Evolutionary conservation across 2,797 vertebrate genomes (phyloP), one percentile per base, ranked within the genome.

Genomic region (Hyperoplus immaculatus): DNA sequence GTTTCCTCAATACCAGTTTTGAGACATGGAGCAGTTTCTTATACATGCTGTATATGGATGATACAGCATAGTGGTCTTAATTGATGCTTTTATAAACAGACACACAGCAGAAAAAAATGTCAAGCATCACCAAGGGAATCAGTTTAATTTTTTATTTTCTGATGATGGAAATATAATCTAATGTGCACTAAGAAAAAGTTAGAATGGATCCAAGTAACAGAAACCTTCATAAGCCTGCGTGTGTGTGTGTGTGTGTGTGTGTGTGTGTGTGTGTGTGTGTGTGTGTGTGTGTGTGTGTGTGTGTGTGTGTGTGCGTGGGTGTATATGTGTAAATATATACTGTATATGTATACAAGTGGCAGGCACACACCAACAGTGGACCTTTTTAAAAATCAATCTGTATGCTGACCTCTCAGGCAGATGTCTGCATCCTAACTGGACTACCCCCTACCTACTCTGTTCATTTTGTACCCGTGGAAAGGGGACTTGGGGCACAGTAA

Each of bases 321-420:
- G 88, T 91, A 86, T 81, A 88, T 92, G 89, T 94, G 92, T 94
- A 94, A 92, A 94, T 95, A 95, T 92, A 91, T 91, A 29, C 29
- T 29, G 29, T 29, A 92, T 93, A 90, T 93, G 92, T 94, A 92
- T 94, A 94, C 92, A 94, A 93, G 90, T 92, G 92, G 92, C 90
- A 93, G 93, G 92, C 93, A 92, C 93, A 92, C 91, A 91, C 88
- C 87, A 87, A 90, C 87, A 88, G 87, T 93, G 88, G 93, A 93
- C 89, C 89, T 92, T 94, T 93, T 90, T 87, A 41, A 71, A 92
- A 90, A 87, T 88, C 87, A 92, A 87, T 91, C 90, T 84, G 87
- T 93, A 92, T 88, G 90, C 85, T 92, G 91, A 87, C 87, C 87
- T 87, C 84, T 88, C 55, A 77, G 84, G 87, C 86, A 87, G 89